Conservation (phyloP, 2,888 invertebrate species). For the Pycnomerus fuliginosus region DNA sequence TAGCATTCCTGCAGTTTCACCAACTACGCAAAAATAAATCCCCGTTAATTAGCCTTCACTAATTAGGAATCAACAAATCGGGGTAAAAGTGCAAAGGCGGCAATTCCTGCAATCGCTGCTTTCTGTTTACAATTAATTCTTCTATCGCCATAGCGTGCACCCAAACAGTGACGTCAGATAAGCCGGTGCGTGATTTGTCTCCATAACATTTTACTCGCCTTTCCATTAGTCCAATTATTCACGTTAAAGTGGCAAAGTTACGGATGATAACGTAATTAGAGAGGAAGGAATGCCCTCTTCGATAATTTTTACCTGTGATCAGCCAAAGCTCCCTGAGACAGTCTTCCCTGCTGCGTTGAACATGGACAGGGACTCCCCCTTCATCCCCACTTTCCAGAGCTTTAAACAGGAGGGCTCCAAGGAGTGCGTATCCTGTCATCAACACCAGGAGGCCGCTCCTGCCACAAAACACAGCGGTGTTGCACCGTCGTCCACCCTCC, state of each 20-base stretch:
- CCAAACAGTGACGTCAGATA: no score
- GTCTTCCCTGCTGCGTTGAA: constrained; percentile 50
- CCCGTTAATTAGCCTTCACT: no score
- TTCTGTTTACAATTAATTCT: no score
- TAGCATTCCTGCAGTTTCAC: no score
- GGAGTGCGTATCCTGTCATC: constrained; percentile 48
- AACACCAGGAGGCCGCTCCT: constrained; percentile 46
- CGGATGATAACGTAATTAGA: constrained; percentile 12
- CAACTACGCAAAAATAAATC: no score
- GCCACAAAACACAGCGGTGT: constrained; percentile 48
- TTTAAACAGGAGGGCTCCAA: constrained; percentile 50
- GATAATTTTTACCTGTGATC: constrained; percentile 76
- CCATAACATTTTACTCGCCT: constrained; percentile 4
- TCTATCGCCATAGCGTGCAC: no score
- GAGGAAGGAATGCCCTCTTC: background rate
- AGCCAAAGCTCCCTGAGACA: constrained; percentile 75
- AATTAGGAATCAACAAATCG: no score
- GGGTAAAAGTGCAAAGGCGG: no score
- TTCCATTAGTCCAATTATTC: constrained; percentile 16
- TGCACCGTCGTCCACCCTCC: constrained; percentile 31
- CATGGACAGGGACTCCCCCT: constrained; percentile 34
- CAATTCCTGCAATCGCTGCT: no score
- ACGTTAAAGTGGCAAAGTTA: constrained; percentile 12
- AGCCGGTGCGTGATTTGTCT: constrained; percentile 11
- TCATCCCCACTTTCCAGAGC: constrained; percentile 46